A percentile compares a stretch with the other conserved stretches of the same genome.
These are phyloP conservation scores for Cheilosia scutellata DNA, from an alignment of 2,888 invertebrate species.

Conservation along the genomic window DNA sequence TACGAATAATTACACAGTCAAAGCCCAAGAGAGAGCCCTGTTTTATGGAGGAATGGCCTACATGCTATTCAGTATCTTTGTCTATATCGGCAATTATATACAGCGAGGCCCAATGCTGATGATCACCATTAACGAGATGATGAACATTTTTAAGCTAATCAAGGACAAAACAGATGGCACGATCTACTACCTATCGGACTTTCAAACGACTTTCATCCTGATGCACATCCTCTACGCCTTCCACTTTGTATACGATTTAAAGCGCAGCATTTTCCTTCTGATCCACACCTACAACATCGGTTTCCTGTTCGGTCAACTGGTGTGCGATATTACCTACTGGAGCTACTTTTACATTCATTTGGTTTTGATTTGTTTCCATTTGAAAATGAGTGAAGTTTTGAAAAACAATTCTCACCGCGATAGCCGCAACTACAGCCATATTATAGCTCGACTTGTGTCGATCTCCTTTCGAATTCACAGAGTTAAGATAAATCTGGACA, in stretches of 20 bases:
- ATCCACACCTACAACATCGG: neutral
- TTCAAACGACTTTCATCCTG: neutral
- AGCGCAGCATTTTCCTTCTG: too few relatives aligned
- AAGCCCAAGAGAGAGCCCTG: neutral
- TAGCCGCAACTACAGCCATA: neutral
- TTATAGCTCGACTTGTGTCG: neutral
- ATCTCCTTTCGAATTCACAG: constrained; percentile 14
- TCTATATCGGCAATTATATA: neutral
- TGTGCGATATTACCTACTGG: neutral
- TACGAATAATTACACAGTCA: neutral
- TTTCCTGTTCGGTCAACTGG: neutral
- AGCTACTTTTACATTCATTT: neutral
- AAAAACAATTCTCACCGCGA: neutral
- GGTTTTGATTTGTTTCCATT: constrained; percentile 19
- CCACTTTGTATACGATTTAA: neutral
- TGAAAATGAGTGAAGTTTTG: neutral
- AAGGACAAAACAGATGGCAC: neutral
- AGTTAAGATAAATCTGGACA: neutral
- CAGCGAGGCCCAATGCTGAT: neutral
- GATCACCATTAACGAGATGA: neutral
- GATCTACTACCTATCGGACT: neutral
- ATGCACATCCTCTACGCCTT: neutral
- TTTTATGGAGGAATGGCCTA: neutral
- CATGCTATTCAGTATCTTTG: neutral
- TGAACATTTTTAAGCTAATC: neutral